These are phyloP conservation scores for Lepidurus apus DNA, from an alignment of 1,140 invertebrate genomes.

Conservation along the genomic window DNA sequence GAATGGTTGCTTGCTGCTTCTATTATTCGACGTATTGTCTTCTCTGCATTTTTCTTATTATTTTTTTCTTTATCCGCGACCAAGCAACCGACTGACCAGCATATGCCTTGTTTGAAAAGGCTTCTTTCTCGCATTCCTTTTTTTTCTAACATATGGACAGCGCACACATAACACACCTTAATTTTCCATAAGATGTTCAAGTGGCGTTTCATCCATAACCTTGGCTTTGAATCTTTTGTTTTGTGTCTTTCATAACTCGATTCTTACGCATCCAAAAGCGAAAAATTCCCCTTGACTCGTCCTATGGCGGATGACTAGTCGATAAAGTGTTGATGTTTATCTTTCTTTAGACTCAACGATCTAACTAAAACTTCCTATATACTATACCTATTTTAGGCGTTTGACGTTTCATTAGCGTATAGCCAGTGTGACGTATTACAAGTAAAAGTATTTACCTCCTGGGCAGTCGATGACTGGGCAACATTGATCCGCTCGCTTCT, in stretches of 20 bases:
- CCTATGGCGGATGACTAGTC: too few species aligned
- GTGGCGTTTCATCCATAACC: neutral
- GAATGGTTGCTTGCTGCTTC: neutral
- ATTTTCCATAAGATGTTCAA: neutral
- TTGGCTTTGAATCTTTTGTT: neutral
- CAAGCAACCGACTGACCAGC: neutral
- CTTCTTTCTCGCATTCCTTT: neutral
- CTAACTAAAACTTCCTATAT: too few species aligned
- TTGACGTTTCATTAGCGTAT: neutral
- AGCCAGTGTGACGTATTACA: neutral
- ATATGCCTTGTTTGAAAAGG: neutral
- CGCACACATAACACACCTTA: neutral
- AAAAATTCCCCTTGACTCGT: neutral
- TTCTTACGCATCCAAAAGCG: neutral
- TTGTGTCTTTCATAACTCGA: neutral
- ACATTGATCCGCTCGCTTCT: conserved; percentile 84
- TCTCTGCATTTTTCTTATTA: neutral
- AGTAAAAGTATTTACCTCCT: conserved; percentile 58
- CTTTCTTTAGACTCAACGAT: too few species aligned
- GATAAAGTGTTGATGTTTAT: too few species aligned
- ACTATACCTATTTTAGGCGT: too few species aligned
- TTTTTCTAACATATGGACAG: neutral
- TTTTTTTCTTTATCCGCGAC: neutral
- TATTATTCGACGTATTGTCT: neutral
- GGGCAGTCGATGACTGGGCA: conserved; percentile 89